Base-by-base conservation (phyloP, 2,888 invertebrate species). In the Polydrusus pterygomalis region DNA sequence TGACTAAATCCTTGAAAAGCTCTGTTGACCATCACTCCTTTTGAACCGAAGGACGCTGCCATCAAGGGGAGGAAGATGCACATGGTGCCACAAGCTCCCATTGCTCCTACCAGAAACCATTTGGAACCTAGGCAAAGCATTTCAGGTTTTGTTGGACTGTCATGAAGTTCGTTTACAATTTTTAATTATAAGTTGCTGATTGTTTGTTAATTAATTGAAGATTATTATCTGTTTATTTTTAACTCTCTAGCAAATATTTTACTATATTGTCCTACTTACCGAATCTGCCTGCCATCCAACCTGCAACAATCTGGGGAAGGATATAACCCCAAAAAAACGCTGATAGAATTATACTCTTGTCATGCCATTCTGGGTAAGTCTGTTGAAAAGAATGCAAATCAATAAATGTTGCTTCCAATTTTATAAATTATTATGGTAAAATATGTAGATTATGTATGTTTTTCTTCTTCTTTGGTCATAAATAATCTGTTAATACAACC, bases 261-360 rank as follows among this genome's bases (percentile, higher is more conserved):
- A n/a, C n/a, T n/a, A n/a, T n/a, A n/a, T n/a, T n/a, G n/a, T n/a
- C 25, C 2, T 65, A 63, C 62, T 49, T 51, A 77, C 77, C 96
- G 84, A 92, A 92, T 7, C 89, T 89, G 80, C 93, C 92, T 0
- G 95, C 94, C 62, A 97, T 85, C 80, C 93, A 89, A 0, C 94
- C 93, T 0, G 92, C 91, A 0, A 93, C 93, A 0, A 95, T 86
- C 86, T 95, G 95, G 15, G 93, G 92, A 1, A 93, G 79, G 1
- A 94, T 89, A 84, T 95, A 95, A 0, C 95, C 95, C 94, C 94
- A 94, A 86, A 95, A 94, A 86, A 95, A 95, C 0, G 95, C 93
- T 10, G 94, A 94, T 8, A 94, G 87, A 40, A 94, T 89, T 72
- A 92, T 82, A 10, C 90, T 89, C 10, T 87, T 83, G 72, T 89